A percentile compares a stretch with the other conserved stretches of the same genome.
Conservation (phyloP, 2,888 invertebrate genomes). For the Acanthopleura granulata region DNA sequence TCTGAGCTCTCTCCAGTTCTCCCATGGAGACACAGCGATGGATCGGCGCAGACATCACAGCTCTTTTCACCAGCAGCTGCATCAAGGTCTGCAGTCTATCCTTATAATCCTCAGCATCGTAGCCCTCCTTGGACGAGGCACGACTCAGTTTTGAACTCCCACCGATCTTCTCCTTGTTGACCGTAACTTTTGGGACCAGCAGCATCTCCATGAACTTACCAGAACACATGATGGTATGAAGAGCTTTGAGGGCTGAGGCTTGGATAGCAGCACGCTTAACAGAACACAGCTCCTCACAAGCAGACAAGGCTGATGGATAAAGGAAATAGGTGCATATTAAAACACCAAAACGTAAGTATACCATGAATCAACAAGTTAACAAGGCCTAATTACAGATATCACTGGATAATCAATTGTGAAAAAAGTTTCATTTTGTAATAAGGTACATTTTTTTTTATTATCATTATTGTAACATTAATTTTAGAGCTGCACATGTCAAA, state of each 20-base stretch:
- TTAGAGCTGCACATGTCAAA: too few relatives aligned
- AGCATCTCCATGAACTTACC: conserved; percentile 74
- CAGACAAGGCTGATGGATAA: not conserved
- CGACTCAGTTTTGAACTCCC: not conserved
- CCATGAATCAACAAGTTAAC: too few relatives aligned
- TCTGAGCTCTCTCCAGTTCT: conserved; percentile 67
- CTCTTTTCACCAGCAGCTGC: conserved; percentile 62
- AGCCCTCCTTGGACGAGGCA: not conserved
- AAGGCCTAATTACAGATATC: too few relatives aligned
- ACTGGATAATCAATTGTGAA: too few relatives aligned
- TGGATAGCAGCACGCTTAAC: conserved; percentile 73
- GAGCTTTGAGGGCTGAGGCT: conserved; percentile 74
- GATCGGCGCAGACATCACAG: conserved; percentile 61
- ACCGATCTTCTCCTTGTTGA: conserved; percentile 23
- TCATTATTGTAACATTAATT: too few relatives aligned
- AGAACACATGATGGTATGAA: conserved; percentile 73
- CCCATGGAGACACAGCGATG: conserved; percentile 58
- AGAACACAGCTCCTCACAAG: conserved; percentile 69
- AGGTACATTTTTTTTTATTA: too few relatives aligned
- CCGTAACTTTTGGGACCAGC: conserved; percentile 70
- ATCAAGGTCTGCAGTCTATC: conserved; percentile 56
- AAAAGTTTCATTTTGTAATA: too few relatives aligned
- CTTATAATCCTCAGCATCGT: conserved; percentile 39
- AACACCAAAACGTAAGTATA: too few relatives aligned
- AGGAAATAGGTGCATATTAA: too few relatives aligned